Conservation (phyloP, 2,113 vertebrate species). For the Tychaedon coryphoeus region DNA sequence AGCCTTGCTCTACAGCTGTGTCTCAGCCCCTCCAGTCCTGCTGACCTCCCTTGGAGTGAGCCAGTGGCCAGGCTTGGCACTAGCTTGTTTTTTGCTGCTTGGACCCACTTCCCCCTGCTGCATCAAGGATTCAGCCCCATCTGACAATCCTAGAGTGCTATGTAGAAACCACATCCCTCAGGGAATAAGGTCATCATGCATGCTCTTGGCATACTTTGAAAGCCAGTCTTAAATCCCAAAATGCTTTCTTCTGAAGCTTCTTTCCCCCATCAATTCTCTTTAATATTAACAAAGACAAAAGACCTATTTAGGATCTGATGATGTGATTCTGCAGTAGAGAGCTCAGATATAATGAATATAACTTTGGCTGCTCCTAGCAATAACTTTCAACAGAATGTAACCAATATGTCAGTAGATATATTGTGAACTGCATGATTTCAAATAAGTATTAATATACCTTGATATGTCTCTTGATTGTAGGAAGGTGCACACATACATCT, state of each 20-base stretch:
- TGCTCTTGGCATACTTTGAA: neutral
- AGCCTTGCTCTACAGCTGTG: neutral
- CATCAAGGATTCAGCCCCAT: neutral
- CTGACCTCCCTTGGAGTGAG: neutral
- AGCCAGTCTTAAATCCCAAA: neutral
- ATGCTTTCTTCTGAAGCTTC: neutral
- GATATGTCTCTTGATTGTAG: neutral
- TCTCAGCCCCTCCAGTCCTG: neutral
- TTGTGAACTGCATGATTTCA: neutral
- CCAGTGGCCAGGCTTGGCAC: rapidly evolving
- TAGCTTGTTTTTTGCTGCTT: neutral
- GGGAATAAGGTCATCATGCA: neutral
- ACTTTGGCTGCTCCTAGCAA: neutral
- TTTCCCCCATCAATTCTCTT: neutral
- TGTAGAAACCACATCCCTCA: neutral
- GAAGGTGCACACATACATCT: neutral
- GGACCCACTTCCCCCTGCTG: neutral
- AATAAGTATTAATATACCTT: neutral
- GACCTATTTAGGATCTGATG: neutral
- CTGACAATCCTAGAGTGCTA: neutral
- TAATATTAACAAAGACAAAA: slow-evolving; percentile 9
- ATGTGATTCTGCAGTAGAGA: neutral
- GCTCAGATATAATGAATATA: neutral
- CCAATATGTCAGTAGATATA: neutral
- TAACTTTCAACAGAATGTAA: slow-evolving; percentile 1